Base-by-base conservation (phyloP, 2,113 vertebrate genomes). In the Gyps fulvus region DNA sequence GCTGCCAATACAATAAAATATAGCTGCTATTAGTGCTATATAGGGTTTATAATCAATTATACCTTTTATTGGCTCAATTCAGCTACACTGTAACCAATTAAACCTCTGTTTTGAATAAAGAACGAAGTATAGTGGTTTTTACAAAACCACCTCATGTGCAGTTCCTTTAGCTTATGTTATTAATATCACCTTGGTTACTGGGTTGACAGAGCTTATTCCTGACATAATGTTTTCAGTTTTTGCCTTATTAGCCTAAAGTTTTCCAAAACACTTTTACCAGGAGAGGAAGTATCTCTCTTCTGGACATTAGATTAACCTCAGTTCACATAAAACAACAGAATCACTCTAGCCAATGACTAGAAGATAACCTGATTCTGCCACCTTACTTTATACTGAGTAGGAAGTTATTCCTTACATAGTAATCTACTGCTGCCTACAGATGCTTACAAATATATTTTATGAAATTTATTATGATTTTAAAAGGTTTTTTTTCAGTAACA, bases 1-100 rank as follows among this genome's bases (percentile, higher is more conserved):
- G 38, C 67, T 98, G 97, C 91, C 98, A 97, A 97, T 98, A 96
- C 40, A 87, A 91, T 96, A 97, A 98, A 98, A 97, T 97, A 97
- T 96, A 76, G 63, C 87, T 92, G 47, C 95, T 96, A 97, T 98
- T 98, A 97, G 31, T 55, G 52, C 81, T 74, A 73, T 86, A 84
- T 66, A 77, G 50, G 73, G 77, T 78, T 96, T 97, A 96, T 97
- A 97, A 98, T 98, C 97, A 97, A 96, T 98, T 98, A 92, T 89
- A 97, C 27, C 83, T 98, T 98, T 97, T 97, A 98, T 98, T 97
- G 97, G 78, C 76, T 97, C 98, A 95, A 95, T 95, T 97, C 93
- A 97, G 84, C 71, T 84, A 91, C 83, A 93, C 22, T 76, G 83
- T 80, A 96, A 92, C 89, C 74, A 95, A 97, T 97, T 98, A 98